These are phyloP conservation scores for Triplophysa yarkandensis DNA, from an alignment of 2,797 vertebrate genomes.

Conservation along the genomic window DNA sequence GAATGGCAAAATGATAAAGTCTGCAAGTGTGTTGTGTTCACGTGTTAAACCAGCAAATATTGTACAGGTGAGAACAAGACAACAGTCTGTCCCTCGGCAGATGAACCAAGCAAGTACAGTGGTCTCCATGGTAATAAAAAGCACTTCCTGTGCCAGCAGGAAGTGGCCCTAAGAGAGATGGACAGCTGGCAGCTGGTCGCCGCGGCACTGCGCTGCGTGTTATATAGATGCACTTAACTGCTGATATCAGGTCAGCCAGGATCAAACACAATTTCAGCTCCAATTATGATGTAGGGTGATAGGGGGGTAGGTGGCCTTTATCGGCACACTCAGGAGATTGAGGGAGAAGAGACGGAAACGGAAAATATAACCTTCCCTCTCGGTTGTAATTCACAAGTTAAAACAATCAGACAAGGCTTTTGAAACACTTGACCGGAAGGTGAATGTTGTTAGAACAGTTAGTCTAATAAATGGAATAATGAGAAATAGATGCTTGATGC, in stretches of 20 bases:
- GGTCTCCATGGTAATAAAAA: constrained; percentile 20
- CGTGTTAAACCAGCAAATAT: neutral
- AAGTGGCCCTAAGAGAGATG: constrained; percentile 43
- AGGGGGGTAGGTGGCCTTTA: constrained; percentile 51
- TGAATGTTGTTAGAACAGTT: constrained; percentile 18
- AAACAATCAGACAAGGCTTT: constrained; percentile 32
- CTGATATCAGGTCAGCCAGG: constrained; percentile 53
- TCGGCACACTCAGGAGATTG: constrained; percentile 37
- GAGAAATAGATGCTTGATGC: neutral
- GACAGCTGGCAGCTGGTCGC: constrained; percentile 47
- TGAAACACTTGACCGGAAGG: constrained; percentile 22
- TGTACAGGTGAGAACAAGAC: constrained; percentile 17
- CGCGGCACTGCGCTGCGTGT: constrained; percentile 14
- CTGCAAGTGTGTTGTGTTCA: neutral
- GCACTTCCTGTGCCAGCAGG: constrained; percentile 45
- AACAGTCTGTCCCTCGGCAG: constrained; percentile 2
- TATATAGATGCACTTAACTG: constrained; percentile 50
- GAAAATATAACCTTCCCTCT: constrained; percentile 11
- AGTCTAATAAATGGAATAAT: constrained; percentile 20
- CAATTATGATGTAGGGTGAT: constrained; percentile 66
- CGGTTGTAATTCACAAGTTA: constrained; percentile 33
- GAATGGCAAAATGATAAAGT: neutral
- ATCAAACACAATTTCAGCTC: constrained; percentile 59
- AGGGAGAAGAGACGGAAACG: constrained; percentile 17
- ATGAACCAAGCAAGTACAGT: constrained; percentile 20